Conservation (phyloP, 2,113 vertebrate species). For the Pelobates fuscus region DNA sequence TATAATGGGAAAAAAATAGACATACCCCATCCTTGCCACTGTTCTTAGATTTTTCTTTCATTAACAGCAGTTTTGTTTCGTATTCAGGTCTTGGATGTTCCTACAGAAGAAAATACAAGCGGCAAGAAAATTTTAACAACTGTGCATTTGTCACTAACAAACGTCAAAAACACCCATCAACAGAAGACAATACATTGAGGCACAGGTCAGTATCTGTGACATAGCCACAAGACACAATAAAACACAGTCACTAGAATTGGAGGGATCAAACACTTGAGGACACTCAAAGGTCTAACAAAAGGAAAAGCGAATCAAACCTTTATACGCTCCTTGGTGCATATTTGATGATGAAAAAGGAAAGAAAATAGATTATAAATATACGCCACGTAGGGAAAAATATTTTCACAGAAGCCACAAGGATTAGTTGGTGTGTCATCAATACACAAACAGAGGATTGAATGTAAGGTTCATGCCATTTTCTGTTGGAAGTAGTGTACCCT, state of each 20-base stretch:
- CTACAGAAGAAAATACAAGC: constrained; percentile 61
- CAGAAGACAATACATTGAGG: constrained; percentile 27
- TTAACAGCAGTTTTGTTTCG: constrained; percentile 83
- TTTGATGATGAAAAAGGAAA: constrained; percentile 61
- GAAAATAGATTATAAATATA: constrained; percentile 52
- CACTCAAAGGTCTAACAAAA: constrained; percentile 46
- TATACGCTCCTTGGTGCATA: constrained; percentile 62
- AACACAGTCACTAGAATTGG: constrained; percentile 38
- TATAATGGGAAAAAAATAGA: constrained; percentile 16
- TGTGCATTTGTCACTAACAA: background rate
- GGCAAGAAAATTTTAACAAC: background rate
- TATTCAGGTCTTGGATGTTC: constrained; percentile 92
- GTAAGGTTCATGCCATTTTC: too few species aligned
- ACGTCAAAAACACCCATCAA: constrained; percentile 29
- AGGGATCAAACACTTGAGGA: constrained; percentile 42
- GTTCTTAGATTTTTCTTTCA: constrained; percentile 64
- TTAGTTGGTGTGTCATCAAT: background rate
- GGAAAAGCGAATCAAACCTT: constrained; percentile 64
- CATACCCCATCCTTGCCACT: constrained; percentile 76
- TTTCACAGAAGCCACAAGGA: constrained; percentile 1
- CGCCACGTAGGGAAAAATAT: constrained; percentile 6
- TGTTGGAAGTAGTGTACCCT: too few species aligned
- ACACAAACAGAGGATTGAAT: too few species aligned
- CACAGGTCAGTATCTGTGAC: constrained; percentile 15
- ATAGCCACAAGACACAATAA: constrained; percentile 33